Evolutionary conservation across 2,113 vertebrate species (phyloP), one percentile per base, ranked within the genome.

Genomic region (Propithecus coquereli): DNA sequence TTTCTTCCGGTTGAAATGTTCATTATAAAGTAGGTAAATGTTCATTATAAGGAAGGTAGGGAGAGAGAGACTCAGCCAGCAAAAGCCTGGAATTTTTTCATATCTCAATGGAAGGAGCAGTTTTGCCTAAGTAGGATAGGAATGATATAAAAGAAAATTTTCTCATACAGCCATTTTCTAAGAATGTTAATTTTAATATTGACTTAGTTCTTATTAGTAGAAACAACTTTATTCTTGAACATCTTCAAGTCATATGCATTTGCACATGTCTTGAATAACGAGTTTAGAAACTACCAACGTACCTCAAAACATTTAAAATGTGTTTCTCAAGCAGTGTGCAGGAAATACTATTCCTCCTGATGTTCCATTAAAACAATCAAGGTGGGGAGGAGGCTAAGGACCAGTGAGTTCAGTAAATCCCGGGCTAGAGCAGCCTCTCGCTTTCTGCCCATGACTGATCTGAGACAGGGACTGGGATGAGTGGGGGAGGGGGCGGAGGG

Each of bases 1-100:
- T 73, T 57, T 92, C 57, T 87, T 94, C 70, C 82, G 18, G 80
- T 71, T 84, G 32, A 84, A 92, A 59, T 63, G 34, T 87, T 94
- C 70, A 45, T 91, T 70, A 59, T 54, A 77, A 66, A 37, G 70
- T 16, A 23, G 40, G 37, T n/a, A 84, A 92, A 59, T 63, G 34
- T 87, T 94, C 70, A 45, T 91, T 70, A 59, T 54, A 14, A 73
- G 16, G 43, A 32, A 32, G 73, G 43, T 47, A 91, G 20, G 45
- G 9, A 52, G 43, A 86, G 11, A 95, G 54, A 91, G 27, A 83
- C n/a, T 12, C 30, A 87, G 22, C 8, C 63, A 91, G 65, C 18
- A 66, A 90, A 95, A 88, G 34, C 17, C 68, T 77, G 43, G 20
- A 95, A 43, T 57, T 87, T 25, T 81, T 90, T 90, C 27, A 90